Percentiles rank a stretch among this genome's conserved stretches.
Conservation (phyloP, 2,888 invertebrate species). For the Strigamia crassipes region DNA sequence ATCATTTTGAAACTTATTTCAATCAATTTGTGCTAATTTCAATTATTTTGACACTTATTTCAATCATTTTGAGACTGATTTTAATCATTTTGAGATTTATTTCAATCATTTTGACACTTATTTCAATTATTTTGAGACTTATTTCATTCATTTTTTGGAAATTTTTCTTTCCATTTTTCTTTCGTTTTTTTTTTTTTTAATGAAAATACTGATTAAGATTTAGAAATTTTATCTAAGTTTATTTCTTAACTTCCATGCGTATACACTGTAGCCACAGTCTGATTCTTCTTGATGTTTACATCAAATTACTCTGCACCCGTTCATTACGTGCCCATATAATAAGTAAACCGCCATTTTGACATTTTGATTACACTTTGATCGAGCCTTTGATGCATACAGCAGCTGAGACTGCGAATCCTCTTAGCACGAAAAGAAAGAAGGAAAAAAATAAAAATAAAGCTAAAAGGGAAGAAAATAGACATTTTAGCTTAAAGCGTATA, state of each 20-base stretch:
- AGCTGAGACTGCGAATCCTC: constrained; percentile 35
- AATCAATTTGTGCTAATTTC: too few relatives aligned
- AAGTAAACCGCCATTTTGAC: constrained; percentile 22
- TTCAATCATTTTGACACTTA: too few relatives aligned
- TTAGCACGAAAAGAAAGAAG: neutral
- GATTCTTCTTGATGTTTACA: neutral
- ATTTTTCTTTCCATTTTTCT: too few relatives aligned
- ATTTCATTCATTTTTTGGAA: too few relatives aligned
- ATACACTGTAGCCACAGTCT: neutral
- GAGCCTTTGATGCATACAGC: constrained; percentile 33
- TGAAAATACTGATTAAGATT: neutral
- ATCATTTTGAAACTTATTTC: neutral
- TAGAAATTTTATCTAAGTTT: too few relatives aligned
- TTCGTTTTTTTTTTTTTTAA: too few relatives aligned
- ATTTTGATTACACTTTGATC: constrained; percentile 35
- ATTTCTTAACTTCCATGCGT: too few relatives aligned
- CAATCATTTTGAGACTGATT: too few relatives aligned
- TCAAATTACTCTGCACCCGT: constrained; percentile 33
- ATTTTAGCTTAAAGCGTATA: neutral
- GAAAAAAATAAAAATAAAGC: neutral
- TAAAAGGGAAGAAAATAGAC: neutral
- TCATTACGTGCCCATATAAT: constrained; percentile 4
- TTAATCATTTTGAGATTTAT: too few relatives aligned
- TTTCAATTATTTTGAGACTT: too few relatives aligned
- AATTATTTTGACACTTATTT: too few relatives aligned